Base-by-base conservation (phyloP, 1,140 invertebrate genomes). In the Physella acuta region DNA sequence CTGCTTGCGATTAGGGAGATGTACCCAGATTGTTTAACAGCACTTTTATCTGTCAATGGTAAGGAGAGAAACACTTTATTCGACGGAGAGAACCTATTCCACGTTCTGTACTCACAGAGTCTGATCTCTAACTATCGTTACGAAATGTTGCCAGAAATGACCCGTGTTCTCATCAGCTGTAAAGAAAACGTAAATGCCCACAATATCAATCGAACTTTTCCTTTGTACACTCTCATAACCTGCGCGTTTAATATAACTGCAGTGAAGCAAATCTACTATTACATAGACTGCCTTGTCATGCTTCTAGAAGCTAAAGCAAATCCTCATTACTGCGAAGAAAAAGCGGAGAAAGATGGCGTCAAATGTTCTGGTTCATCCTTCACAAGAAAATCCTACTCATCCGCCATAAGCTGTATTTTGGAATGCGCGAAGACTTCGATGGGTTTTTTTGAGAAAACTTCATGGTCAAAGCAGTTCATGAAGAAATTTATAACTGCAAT, bases 111-210 rank as follows among this genome's bases (percentile, higher is more conserved):
- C 34, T 39, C 66, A 1, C 66, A 68, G n/a, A 60, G 66, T n/a
- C 31, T 68, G 26, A 28, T 59, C n/a, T 39, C 55, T 16, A 30
- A 58, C 24, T 51, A 60, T 20, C 33, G 56, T 30, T 68, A 59
- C 56, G 66, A 68, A 39, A n/a, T 59, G 28, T 3, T 68, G 37
- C 66, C 66, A 2, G 52, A 44, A 49, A 68, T 68, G 66, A 68
- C 66, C 0, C 17, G 31, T 20, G 66, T 51, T 4, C 66, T 68
- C 24, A 44, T 68, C 17, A n/a, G 11, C 37, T 59, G 55, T 28
- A 60, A 60, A 2, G 66, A 68, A 30, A 51, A 68, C 30, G 66
- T 68, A 1, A 68, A 68, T 37, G n/a, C 66, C 17, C 56, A 51
- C 55, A 49, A 31, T 49, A n/a, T 34, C 3, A 34, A 14, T 24